Conservation (phyloP, 2,888 invertebrate genomes). For the Phengaris arion region DNA sequence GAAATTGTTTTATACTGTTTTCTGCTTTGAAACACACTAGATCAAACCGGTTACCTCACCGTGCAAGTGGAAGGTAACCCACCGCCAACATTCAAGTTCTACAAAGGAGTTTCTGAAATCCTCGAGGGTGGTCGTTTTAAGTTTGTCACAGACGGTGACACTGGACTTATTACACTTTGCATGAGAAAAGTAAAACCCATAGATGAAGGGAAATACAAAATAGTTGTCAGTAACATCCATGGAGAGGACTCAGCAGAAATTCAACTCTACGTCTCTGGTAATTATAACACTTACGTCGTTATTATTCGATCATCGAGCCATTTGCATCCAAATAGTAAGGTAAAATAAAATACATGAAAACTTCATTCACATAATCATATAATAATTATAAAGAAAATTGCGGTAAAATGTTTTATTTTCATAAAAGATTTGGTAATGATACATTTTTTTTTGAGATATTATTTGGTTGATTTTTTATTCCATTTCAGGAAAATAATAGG, state of each 20-base stretch:
- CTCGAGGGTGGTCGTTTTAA: slow-evolving; percentile 97
- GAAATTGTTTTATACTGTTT: slow-evolving; percentile 25
- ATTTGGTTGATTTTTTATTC: not conserved
- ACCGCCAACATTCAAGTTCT: slow-evolving; percentile 96
- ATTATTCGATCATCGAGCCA: slow-evolving; percentile 1
- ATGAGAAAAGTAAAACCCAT: slow-evolving; percentile 97
- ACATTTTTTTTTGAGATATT: no score
- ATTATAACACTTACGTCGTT: slow-evolving; percentile 39
- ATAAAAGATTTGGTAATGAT: no score
- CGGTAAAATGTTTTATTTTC: no score
- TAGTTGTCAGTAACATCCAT: slow-evolving; percentile 94
- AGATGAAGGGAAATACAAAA: slow-evolving; percentile 97
- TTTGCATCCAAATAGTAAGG: not conserved
- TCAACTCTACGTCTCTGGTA: slow-evolving; percentile 97
- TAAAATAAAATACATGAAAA: not conserved
- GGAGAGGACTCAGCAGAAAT: slow-evolving; percentile 98
- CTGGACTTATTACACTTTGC: slow-evolving; percentile 94
- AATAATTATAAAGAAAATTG: no score
- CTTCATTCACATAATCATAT: no score
- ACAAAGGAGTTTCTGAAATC: slow-evolving; percentile 95
- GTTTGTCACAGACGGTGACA: slow-evolving; percentile 95
- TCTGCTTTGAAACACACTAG: slow-evolving; percentile 64
- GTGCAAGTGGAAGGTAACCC: slow-evolving; percentile 97
- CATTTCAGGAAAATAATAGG: no score
- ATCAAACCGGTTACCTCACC: slow-evolving; percentile 95